A percentile compares a stretch with the other conserved stretches of the same genome.
These are phyloP conservation scores for Apoda limacodes DNA, from an alignment of 2,888 invertebrate species.

Conservation along the genomic window DNA sequence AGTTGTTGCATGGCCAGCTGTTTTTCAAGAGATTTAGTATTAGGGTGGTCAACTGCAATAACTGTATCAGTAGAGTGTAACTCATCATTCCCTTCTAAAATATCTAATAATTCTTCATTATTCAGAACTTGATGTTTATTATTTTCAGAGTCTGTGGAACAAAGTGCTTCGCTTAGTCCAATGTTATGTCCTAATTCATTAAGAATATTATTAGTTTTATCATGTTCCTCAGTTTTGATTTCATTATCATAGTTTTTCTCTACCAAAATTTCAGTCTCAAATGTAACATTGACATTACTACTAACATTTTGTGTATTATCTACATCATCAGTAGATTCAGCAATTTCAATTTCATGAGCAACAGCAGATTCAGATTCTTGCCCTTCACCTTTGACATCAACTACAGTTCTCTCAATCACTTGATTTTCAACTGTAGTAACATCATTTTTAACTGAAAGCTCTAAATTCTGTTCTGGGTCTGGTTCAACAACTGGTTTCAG, in stretches of 20 bases:
- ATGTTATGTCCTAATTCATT: slow-evolving; percentile 48
- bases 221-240: slow-evolving; percentile 26
- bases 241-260: slow-evolving; percentile 39
- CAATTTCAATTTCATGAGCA: slow-evolving; percentile 18
- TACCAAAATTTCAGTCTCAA: slow-evolving; percentile 54
- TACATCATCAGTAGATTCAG: slow-evolving; percentile 19
- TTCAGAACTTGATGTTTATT: slow-evolving; percentile 52
- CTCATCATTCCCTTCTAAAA: slow-evolving; percentile 57
- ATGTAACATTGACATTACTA: slow-evolving; percentile 32
- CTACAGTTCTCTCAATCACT: slow-evolving; percentile 15
- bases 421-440: too few species aligned
- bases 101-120: slow-evolving; percentile 57
- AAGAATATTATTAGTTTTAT: slow-evolving; percentile 35
- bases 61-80: slow-evolving; percentile 17
- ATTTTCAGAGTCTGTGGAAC: slow-evolving; percentile 37
- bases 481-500: too few species aligned
- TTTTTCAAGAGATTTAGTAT: slow-evolving; percentile 34
- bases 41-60: slow-evolving; percentile 7
- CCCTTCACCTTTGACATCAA: slow-evolving; percentile 17
- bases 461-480: too few species aligned
- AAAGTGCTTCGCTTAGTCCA: slow-evolving; percentile 51
- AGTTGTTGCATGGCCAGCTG: slow-evolving; percentile 51
- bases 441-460: too few species aligned
- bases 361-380: too few species aligned
- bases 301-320: slow-evolving; percentile 15